A percentile compares a stretch with the other conserved stretches of the same genome.
Conservation (phyloP, 2,888 invertebrate genomes). For the Agelastica alni region DNA sequence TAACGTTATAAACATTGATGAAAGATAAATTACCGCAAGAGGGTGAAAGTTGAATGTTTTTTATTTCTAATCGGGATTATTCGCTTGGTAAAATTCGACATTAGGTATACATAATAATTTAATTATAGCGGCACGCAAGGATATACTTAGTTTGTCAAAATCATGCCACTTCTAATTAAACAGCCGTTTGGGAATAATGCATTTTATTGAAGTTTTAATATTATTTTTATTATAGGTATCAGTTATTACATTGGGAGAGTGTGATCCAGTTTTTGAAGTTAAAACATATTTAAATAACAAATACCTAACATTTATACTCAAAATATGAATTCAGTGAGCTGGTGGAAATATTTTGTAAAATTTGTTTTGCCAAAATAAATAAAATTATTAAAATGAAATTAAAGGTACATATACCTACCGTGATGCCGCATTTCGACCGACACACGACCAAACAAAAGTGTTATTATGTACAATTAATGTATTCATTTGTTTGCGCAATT, state of each 20-base stretch:
- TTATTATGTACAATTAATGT: conserved; percentile 25
- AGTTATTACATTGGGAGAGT: no score
- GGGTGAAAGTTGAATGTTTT: conserved; percentile 29
- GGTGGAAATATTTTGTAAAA: not conserved
- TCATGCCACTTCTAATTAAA: conserved; percentile 23
- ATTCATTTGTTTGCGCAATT: conserved; percentile 32
- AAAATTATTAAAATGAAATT: not conserved
- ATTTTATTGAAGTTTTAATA: no score
- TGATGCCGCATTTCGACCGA: conserved; percentile 6
- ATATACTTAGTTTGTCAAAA: conserved; percentile 28
- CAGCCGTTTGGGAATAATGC: not conserved
- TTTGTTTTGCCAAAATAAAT: not conserved
- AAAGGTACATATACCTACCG: conserved; percentile 9
- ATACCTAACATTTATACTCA: no score
- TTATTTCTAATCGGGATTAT: conserved; percentile 33
- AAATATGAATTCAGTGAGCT: no score
- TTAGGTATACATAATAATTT: conserved; percentile 32
- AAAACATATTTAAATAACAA: no score
- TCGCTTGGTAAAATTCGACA: conserved; percentile 20
- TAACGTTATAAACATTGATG: conserved; percentile 39
- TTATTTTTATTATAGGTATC: no score
- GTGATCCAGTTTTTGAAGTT: no score
- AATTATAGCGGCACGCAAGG: conserved; percentile 33
- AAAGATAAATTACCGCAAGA: conserved; percentile 34
- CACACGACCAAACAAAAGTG: conserved; percentile 14